phyloP scores from a whole-genome alignment of 2,113 vertebrate genomes.

The Cariama cristata region DNA sequence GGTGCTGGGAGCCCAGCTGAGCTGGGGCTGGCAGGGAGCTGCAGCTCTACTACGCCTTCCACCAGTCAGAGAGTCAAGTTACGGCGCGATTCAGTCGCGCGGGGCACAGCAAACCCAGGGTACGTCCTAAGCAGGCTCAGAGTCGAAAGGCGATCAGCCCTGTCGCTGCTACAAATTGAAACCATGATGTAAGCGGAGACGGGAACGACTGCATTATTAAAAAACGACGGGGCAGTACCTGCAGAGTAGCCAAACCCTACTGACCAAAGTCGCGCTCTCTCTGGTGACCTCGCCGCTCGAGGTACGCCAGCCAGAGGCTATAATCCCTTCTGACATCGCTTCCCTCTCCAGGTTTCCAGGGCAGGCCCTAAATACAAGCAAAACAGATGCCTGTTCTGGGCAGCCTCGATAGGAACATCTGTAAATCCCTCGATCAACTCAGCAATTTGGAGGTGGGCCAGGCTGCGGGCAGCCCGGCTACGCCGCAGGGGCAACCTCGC shows the following conservation, averaged over 20 bases:
- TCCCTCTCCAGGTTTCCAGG: constrained; percentile 12
- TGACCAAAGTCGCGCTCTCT: background rate
- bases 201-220: background rate
- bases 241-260: background rate
- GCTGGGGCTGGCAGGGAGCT: background rate
- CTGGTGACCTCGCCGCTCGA: background rate
- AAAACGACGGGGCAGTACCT: background rate
- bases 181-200: constrained; percentile 1
- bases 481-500: background rate
- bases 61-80: constrained; percentile 34
- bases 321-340: constrained; percentile 23
- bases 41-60: background rate
- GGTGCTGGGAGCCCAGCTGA: background rate
- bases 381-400: background rate
- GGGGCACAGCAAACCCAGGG: background rate
- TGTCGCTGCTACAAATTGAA: constrained; percentile 27
- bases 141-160: constrained; percentile 4
- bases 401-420: background rate
- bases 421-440: background rate
- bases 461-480: background rate
- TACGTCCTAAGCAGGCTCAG: background rate
- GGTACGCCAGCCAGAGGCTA: background rate
- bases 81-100: background rate
- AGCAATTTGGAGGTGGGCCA: background rate
- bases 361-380: background rate